A percentile compares a stretch with the other conserved stretches of the same genome.
phyloP scores from a whole-genome alignment of 2,888 invertebrate genomes.

The Andrena bucephala region DNA sequence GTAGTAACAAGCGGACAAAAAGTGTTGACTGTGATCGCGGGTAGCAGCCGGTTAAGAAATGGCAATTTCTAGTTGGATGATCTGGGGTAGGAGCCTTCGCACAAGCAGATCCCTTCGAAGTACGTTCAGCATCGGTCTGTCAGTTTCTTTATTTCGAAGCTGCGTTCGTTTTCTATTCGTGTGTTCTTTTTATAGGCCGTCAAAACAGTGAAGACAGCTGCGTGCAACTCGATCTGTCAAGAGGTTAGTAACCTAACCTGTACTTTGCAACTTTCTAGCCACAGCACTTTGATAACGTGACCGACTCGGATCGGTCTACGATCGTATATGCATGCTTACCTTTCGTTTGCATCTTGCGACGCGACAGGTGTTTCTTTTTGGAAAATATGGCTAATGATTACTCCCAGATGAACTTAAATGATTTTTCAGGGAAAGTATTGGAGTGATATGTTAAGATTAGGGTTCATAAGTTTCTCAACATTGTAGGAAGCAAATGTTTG shows the following conservation, averaged over 20 bases:
- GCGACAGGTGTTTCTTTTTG: background rate
- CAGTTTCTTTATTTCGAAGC: slow-evolving; percentile 42
- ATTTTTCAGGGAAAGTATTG: background rate
- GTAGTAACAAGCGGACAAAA: slow-evolving; percentile 72
- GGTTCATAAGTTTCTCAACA: slow-evolving; percentile 6
- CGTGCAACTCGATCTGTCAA: slow-evolving; percentile 86
- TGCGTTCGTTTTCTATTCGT: slow-evolving; percentile 50
- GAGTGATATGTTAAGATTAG: slow-evolving; percentile 3
- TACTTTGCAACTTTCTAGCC: slow-evolving; percentile 57
- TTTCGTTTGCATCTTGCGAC: slow-evolving; percentile 4
- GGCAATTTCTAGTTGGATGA: slow-evolving; percentile 87
- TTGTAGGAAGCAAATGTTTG: background rate
- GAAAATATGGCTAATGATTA: background rate
- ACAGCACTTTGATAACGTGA: slow-evolving; percentile 31
- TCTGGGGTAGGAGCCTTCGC: slow-evolving; percentile 85
- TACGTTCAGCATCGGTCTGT: slow-evolving; percentile 74
- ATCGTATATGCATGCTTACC: slow-evolving; percentile 20
- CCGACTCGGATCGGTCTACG: slow-evolving; percentile 7
- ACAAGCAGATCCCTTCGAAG: slow-evolving; percentile 85
- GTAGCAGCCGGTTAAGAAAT: slow-evolving; percentile 77
- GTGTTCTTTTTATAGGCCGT: slow-evolving; percentile 78
- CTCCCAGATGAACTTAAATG: background rate
- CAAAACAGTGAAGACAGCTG: slow-evolving; percentile 88
- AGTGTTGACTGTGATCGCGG: slow-evolving; percentile 76
- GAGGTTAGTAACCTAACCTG: slow-evolving; percentile 85